Percentiles rank a stretch among this genome's conserved stretches.
Evolutionary conservation across 2,113 vertebrate genomes (phyloP).

Genomic region (Odontesthes bonariensis): DNA sequence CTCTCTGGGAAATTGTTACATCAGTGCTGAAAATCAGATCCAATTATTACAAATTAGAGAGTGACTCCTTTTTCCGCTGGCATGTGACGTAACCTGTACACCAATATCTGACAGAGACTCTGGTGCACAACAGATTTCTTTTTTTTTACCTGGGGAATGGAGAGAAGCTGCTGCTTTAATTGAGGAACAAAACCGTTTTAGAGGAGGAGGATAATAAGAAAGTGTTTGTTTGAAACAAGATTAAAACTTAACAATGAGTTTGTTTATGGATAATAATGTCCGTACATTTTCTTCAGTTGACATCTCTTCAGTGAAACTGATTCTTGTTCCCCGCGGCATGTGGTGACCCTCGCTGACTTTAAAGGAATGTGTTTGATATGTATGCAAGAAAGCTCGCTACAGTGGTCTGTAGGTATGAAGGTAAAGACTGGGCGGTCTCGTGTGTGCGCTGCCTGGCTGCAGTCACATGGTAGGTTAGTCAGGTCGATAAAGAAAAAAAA

Average conservation of each 20-base stretch:
- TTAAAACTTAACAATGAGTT: neutral
- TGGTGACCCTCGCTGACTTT: neutral
- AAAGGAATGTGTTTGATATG: neutral
- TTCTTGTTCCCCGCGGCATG: neutral
- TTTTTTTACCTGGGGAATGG: slow-evolving; percentile 13
- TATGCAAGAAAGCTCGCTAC: neutral
- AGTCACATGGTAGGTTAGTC: slow-evolving; percentile 38
- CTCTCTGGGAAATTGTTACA: slow-evolving; percentile 40
- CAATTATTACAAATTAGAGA: slow-evolving; percentile 56
- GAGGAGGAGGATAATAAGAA: slow-evolving; percentile 56
- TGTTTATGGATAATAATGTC: neutral
- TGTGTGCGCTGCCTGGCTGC: neutral
- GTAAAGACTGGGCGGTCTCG: neutral
- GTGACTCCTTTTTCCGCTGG: neutral
- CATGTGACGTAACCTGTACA: slow-evolving; percentile 9
- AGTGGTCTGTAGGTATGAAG: neutral
- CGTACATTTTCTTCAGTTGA: neutral
- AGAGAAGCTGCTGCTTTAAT: slow-evolving; percentile 40
- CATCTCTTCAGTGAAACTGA: neutral
- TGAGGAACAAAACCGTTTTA: slow-evolving; percentile 34
- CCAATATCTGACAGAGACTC: slow-evolving; percentile 53
- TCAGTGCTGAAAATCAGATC: slow-evolving; percentile 40
- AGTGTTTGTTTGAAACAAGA: neutral
- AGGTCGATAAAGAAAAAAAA: neutral
- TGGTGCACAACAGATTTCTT: slow-evolving; percentile 16